Percentiles rank a stretch among this genome's conserved stretches.
These are phyloP conservation scores for Morpho helenor DNA, from an alignment of 2,888 invertebrate genomes.

Conservation along the genomic window DNA sequence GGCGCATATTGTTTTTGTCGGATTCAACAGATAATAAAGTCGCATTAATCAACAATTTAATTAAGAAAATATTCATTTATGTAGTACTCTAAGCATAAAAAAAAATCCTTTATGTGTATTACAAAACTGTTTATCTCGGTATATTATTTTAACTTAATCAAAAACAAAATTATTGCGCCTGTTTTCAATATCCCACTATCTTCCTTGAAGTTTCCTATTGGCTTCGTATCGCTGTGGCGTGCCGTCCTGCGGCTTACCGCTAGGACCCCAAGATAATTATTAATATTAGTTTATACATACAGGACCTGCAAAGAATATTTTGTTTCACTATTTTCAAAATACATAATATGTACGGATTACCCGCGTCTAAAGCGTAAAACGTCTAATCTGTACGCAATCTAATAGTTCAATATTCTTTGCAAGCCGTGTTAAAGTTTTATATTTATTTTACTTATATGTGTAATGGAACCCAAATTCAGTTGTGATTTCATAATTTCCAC, in stretches of 20 bases:
- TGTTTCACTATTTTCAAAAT: not conserved
- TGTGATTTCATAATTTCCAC: constrained; percentile 42
- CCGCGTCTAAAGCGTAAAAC: too few relatives aligned
- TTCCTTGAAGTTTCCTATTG: constrained; percentile 15
- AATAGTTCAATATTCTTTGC: constrained; percentile 6
- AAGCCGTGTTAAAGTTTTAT: not conserved
- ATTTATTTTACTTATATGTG: constrained; percentile 9
- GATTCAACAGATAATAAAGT: not conserved
- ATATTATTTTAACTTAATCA: not conserved
- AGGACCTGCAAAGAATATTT: constrained; percentile 13
- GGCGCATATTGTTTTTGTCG: constrained; percentile 15
- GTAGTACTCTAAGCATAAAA: too few relatives aligned
- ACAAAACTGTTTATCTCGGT: not conserved
- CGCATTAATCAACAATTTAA: too few relatives aligned
- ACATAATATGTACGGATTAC: too few relatives aligned
- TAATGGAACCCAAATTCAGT: constrained; percentile 21
- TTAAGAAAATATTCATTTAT: too few relatives aligned
- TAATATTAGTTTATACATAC: constrained; percentile 6
- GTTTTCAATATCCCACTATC: constrained; percentile 10
- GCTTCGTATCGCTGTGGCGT: constrained; percentile 29
- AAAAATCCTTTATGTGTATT: not conserved
- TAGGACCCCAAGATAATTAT: constrained; percentile 20
- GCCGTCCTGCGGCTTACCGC: constrained; percentile 31
- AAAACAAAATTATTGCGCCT: constrained; percentile 5
- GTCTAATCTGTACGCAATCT: too few relatives aligned